A percentile compares a stretch with the other conserved stretches of the same genome.
Evolutionary conservation across 2,888 invertebrate genomes (phyloP).

Genomic region (Parascotia fuliginaria): DNA sequence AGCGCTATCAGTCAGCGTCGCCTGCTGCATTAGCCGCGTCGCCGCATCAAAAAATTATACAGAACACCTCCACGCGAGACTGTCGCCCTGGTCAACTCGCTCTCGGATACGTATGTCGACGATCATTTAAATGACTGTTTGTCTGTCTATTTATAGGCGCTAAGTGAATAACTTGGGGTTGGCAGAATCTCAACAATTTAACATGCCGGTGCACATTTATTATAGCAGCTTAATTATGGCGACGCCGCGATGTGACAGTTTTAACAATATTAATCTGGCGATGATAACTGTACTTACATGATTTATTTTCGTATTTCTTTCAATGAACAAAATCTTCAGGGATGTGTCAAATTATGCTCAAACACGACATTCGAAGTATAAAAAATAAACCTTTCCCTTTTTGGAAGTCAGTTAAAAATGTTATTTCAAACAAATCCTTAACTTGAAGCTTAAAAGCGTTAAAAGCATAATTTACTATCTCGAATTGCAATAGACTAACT

Average conservation of each 20-base stretch:
- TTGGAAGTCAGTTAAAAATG: no score
- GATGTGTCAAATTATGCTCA: no score
- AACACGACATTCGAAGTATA: no score
- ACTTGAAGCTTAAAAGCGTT: no score
- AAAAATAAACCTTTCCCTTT: no score
- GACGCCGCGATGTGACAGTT: background rate
- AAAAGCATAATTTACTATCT: no score
- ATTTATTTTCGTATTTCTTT: background rate
- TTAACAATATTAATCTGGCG: background rate
- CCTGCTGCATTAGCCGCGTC: constrained; percentile 80
- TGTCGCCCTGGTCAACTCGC: constrained; percentile 69
- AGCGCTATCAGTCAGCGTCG: constrained; percentile 82
- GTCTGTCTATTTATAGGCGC: constrained; percentile 34
- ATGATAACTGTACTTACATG: background rate
- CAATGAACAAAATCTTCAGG: background rate
- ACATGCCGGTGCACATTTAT: constrained; percentile 4
- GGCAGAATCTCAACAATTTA: constrained; percentile 37
- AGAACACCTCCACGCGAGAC: constrained; percentile 63
- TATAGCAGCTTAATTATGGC: constrained; percentile 4
- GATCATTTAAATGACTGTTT: constrained; percentile 56
- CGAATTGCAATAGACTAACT: no score
- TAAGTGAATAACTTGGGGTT: constrained; percentile 37
- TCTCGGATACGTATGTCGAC: constrained; percentile 48
- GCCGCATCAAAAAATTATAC: constrained; percentile 78
- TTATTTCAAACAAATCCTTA: no score